Percentiles rank a stretch among this genome's conserved stretches.
These are phyloP conservation scores for Nipponacmea schrenckii DNA, from an alignment of 2,888 invertebrate species.

Conservation along the genomic window DNA sequence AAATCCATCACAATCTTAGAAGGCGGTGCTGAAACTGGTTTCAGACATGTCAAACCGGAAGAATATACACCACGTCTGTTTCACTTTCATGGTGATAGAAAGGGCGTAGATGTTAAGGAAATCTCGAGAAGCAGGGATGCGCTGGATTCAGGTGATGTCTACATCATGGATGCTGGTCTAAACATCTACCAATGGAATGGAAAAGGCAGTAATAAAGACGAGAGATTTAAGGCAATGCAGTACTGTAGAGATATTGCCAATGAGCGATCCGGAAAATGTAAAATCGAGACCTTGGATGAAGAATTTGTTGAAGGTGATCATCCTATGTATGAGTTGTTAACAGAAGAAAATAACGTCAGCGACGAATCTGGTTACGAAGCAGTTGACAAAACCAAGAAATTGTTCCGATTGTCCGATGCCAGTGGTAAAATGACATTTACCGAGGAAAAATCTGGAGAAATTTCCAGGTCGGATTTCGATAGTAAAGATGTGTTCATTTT, in stretches of 20 bases:
- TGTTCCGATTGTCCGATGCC: conserved; percentile 40
- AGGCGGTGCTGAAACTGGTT: conserved; percentile 65
- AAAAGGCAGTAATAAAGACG: conserved; percentile 58
- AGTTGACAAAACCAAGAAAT: conserved; percentile 15
- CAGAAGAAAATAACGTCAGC: conserved; percentile 25
- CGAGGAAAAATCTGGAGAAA: conserved; percentile 38
- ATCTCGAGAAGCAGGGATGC: conserved; percentile 33
- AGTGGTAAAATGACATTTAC: conserved; percentile 44
- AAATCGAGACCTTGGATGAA: conserved; percentile 48
- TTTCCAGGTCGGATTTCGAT: conserved; percentile 42
- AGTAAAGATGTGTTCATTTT: conserved; percentile 58
- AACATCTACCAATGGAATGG: conserved; percentile 65
- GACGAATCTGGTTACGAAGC: conserved; percentile 12
- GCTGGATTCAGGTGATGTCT: conserved; percentile 61
- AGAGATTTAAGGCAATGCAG: conserved; percentile 60
- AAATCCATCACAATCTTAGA: conserved; percentile 49
- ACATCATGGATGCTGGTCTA: conserved; percentile 62
- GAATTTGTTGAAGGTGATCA: conserved; percentile 32
- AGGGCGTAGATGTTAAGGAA: conserved; percentile 48
- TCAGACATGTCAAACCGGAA: conserved; percentile 60
- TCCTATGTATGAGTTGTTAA: conserved; percentile 37
- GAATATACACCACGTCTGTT: conserved; percentile 62
- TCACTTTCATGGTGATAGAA: conserved; percentile 50
- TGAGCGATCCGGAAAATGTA: conserved; percentile 49
- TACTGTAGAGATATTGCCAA: conserved; percentile 47